Evolutionary conservation across 2,888 invertebrate species (phyloP), one percentile per base, ranked within the genome.

Genomic region (Globia sparganii): DNA sequence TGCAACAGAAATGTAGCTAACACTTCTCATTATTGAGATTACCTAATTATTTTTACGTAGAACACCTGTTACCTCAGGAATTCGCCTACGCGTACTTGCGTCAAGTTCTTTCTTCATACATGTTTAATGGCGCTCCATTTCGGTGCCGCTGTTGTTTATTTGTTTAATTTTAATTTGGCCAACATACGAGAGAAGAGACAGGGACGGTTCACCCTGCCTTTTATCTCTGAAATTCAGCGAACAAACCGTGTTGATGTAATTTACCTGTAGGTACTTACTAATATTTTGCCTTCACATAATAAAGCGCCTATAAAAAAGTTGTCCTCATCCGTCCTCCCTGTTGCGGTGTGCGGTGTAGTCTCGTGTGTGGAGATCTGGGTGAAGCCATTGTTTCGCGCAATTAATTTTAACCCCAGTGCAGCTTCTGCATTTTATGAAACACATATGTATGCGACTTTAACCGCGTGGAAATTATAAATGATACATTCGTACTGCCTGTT

Each of bases 351-450:
- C 56, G 65, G 37, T 28, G 21, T 77, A 70, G 25, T 59, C 46
- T 64, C 37, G 59, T 66, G 65, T 65, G 69, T 78, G 11, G 21
- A 59, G 62, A 67, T 56, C 64, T 68, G 34, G 25, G 49, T 69
- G 77, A 72, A 76, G 76, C 73, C 62, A 78, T 78, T 75, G 66
- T 76, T 61, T 74, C 71, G 74, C 74, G 77, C 81, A 78, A 81
- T 83, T 70, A 66, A 59, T 81, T 62, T 64, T 68, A 67, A 58
- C 73, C 71, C 37, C 75, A 53, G 31, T 49, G 25, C 53, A 69
- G 56, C 66, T 66, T 73, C 61, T 83, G 72, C 62, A 59, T 82
- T 79, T 72, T 75, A 82, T 75, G 58, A 66, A 75, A 75, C 34
- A 46, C 72, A n/a, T 72, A 69, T 31, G 21, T 73, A 68, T 62